Percentiles rank a stretch among this genome's conserved stretches.
Conservation (phyloP, 2,888 invertebrate genomes). For the Drosophila austrosaltans region DNA sequence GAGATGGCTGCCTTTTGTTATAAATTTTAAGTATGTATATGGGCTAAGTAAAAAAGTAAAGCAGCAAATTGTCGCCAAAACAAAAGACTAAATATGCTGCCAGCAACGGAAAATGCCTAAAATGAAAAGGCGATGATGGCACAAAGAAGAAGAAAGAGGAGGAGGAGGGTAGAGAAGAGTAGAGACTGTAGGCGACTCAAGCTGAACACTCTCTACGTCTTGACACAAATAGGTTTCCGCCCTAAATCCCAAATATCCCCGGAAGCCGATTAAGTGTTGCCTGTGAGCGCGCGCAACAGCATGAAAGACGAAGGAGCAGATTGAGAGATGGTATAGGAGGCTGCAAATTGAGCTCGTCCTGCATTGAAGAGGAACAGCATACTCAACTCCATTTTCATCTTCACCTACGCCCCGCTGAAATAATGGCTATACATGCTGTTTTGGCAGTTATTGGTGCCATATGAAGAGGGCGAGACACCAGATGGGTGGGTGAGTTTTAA, state of each 20-base stretch:
- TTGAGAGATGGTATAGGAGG: conserved; percentile 27
- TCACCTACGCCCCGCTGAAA: conserved; percentile 39
- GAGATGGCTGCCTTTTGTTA: conserved; percentile 67
- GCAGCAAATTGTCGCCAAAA: conserved; percentile 74
- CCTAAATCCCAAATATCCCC: conserved; percentile 79
- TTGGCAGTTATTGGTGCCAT: conserved; percentile 42
- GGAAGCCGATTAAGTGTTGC: conserved; percentile 80
- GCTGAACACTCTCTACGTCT: conserved; percentile 62
- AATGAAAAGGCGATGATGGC: conserved; percentile 66
- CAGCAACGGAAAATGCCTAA: conserved; percentile 60
- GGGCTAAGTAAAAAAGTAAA: conserved; percentile 70
- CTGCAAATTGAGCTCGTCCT: conserved; percentile 60
- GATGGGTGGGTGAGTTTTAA: not conserved
- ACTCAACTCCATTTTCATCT: conserved; percentile 33
- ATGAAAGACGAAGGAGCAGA: conserved; percentile 51
- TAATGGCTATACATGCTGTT: conserved; percentile 68
- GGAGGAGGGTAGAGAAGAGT: no score
- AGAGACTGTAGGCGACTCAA: conserved; percentile 25
- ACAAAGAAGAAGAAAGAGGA: not conserved
- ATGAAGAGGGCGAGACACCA: not conserved
- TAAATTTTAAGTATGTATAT: conserved; percentile 70
- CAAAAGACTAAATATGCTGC: conserved; percentile 63
- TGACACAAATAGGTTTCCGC: conserved; percentile 79
- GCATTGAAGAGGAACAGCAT: conserved; percentile 40
- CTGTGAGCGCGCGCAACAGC: conserved; percentile 74